These are phyloP conservation scores for Zosterops borbonicus DNA, from an alignment of 2,113 vertebrate genomes.

Conservation along the genomic window DNA sequence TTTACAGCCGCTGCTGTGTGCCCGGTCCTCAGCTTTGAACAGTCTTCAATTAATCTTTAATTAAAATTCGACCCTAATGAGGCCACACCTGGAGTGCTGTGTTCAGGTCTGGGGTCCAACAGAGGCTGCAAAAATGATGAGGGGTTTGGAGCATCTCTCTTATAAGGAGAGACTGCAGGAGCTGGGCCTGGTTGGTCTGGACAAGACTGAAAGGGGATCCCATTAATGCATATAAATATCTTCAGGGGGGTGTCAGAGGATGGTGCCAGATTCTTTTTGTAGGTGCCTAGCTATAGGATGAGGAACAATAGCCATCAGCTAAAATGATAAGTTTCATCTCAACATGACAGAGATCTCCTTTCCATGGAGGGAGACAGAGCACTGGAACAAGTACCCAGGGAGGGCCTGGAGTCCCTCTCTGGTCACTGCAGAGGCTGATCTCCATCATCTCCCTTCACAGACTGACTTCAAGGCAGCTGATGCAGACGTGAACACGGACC, in stretches of 20 bases:
- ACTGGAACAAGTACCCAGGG: neutral
- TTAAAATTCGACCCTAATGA: neutral
- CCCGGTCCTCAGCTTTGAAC: accelerated
- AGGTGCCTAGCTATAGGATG: neutral
- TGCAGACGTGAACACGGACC: constrained; percentile 69
- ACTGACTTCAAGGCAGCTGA: constrained; percentile 76
- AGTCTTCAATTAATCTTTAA: neutral
- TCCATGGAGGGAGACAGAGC: neutral
- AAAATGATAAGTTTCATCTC: neutral
- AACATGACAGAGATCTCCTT: neutral
- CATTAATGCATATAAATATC: neutral
- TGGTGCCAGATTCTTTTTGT: neutral
- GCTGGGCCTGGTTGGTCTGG: neutral
- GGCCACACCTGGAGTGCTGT: neutral
- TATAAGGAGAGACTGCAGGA: neutral
- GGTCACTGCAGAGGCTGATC: neutral
- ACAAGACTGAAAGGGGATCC: neutral
- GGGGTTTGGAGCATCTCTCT: neutral
- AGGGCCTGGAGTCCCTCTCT: neutral
- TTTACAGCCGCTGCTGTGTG: neutral
- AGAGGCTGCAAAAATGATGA: neutral
- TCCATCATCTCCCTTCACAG: constrained; percentile 25
- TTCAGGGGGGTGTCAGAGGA: neutral
- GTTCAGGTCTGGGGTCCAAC: neutral
- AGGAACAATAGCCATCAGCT: neutral